Evolutionary conservation across 2,797 vertebrate species (phyloP).

Genomic region (Hephaestus fuliginosus): DNA sequence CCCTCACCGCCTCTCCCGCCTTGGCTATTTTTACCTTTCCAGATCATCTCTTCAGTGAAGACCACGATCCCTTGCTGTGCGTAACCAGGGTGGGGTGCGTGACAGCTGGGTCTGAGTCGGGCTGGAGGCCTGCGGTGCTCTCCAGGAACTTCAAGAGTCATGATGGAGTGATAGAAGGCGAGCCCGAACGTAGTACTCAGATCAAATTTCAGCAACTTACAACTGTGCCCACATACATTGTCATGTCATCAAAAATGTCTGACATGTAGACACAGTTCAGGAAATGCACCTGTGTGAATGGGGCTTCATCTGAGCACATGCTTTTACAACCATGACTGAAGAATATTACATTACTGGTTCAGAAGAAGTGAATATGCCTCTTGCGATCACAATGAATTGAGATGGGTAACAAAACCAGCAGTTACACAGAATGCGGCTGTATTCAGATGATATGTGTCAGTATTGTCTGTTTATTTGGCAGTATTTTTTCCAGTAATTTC

Average conservation of each 20-base stretch:
- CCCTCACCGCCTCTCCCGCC: conserved; percentile 48
- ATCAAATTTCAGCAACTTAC: conserved; percentile 21
- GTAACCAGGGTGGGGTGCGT: conserved; percentile 44
- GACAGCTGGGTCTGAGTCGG: conserved; percentile 70
- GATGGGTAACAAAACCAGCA: background rate
- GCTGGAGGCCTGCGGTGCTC: conserved; percentile 44
- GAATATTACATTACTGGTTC: background rate
- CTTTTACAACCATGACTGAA: background rate
- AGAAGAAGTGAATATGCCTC: background rate
- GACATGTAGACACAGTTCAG: conserved; percentile 1
- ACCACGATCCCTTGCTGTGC: conserved; percentile 49
- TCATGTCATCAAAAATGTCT: background rate
- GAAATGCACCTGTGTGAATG: background rate
- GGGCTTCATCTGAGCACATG: background rate
- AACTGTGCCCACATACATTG: background rate
- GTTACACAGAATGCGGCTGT: background rate
- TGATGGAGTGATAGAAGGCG: conserved; percentile 6
- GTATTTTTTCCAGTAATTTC: conserved; percentile 3
- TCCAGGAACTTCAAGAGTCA: conserved; percentile 42
- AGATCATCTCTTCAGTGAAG: conserved; percentile 42
- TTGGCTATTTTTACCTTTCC: conserved; percentile 78
- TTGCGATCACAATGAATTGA: background rate
- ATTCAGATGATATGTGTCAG: background rate
- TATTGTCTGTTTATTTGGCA: background rate
- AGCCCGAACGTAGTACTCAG: conserved; percentile 15